A percentile compares a stretch with the other conserved stretches of the same genome.
These are phyloP conservation scores for Pseudococcus jackbeardsleyi DNA, from an alignment of 2,888 invertebrate genomes.

Conservation along the genomic window DNA sequence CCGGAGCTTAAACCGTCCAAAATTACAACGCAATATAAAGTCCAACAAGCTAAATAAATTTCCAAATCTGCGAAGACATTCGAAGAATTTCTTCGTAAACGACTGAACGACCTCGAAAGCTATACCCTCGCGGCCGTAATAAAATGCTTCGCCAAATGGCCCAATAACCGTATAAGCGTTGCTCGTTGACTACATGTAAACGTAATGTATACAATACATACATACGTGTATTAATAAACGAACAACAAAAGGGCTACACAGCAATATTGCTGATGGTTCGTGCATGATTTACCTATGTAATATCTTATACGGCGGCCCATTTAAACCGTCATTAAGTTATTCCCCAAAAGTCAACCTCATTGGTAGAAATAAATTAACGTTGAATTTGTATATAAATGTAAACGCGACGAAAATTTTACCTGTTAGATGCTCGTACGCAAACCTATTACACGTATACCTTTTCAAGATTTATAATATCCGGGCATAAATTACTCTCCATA, in stretches of 20 bases:
- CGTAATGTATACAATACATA: neutral
- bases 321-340: conserved; percentile 43
- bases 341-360: conserved; percentile 12
- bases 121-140: neutral
- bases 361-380: conserved; percentile 22
- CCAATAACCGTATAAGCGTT: conserved; percentile 34
- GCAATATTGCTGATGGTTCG: conserved; percentile 58
- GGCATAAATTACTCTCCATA: too few species aligned
- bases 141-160: conserved; percentile 16
- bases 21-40: conserved; percentile 13
- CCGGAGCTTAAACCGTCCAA: neutral
- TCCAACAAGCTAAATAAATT: conserved; percentile 32
- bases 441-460: too few species aligned
- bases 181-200: neutral
- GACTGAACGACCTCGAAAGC: neutral
- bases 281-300: conserved; percentile 61
- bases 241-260: conserved; percentile 43
- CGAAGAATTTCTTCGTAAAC: conserved; percentile 34
- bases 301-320: conserved; percentile 50
- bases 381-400: neutral
- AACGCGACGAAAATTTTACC: conserved; percentile 5
- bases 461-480: too few species aligned
- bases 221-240: conserved; percentile 29
- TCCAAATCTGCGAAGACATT: conserved; percentile 19
- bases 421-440: neutral